Evolutionary conservation across 2,113 vertebrate species (phyloP), one percentile per base, ranked within the genome.

Genomic region (Riparia riparia): DNA sequence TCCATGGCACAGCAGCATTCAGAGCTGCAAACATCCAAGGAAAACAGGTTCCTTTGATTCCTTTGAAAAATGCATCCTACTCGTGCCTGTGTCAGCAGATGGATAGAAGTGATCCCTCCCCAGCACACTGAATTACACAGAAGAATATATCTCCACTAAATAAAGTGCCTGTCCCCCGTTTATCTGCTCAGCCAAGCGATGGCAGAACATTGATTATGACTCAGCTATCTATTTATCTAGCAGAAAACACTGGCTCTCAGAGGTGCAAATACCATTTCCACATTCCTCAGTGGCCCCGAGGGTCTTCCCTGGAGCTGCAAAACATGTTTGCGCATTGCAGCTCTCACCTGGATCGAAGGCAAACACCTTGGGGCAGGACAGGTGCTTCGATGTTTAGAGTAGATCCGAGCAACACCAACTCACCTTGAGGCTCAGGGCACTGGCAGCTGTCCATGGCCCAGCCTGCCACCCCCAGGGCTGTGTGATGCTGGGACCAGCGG

Each of bases 131-230:
- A 54, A 56, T 74, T 47, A 41, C 29, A 29, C 51, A 63, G 70
- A 65, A 41, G 82, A 66, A 61, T 34, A 3, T 17, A 77, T 34
- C 79, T 25, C 39, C 3, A 7, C 34, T 17, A 45, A 88, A 71
- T 15, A 50, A 69, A 63, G 19, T 39, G 28, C 49, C 66, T 69
- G 41, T 57, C 56, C 82, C 69, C 14, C 5, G 2, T 60, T 37
- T 44, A 41, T 71, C 70, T 72, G 65, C 69, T 78, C 61, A 89
- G 73, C 51, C 86, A 69, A 65, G 76, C 0, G 0, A 54, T 17
- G 31, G 69, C 70, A 95, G 77, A 91, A 69, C 84, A 87, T 44
- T 37, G 89, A 89, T 56, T 84, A 41, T 64, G 78, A 84, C 73
- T 86, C 76, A 84, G 53, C 31, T 51, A 53, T 15, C 4, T 20